Percentiles rank a stretch among this genome's conserved stretches.
Conservation (phyloP, 2,113 vertebrate genomes). For the Cyanocitta stelleri region DNA sequence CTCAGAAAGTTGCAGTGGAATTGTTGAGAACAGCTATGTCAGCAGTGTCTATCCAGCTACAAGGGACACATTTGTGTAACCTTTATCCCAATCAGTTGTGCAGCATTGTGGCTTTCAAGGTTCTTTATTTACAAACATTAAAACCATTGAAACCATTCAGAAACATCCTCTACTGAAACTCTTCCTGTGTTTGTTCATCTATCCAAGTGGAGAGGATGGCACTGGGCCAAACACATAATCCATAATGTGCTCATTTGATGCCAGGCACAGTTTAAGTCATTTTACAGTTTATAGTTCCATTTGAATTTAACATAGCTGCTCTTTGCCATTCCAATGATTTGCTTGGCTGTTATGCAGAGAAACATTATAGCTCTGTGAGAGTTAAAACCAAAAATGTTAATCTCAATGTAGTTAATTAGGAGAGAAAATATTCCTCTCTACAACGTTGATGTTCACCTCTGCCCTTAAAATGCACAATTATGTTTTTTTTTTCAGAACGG, state of each 20-base stretch:
- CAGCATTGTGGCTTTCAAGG: background rate
- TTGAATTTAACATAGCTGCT: background rate
- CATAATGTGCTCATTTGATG: background rate
- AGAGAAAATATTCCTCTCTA: background rate
- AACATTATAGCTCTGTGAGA: background rate
- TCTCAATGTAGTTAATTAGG: background rate
- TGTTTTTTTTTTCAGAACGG: background rate
- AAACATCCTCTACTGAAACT: background rate
- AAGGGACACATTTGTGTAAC: background rate
- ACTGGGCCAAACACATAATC: background rate
- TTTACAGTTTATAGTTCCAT: slow-evolving; percentile 17
- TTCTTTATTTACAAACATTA: background rate
- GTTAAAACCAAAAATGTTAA: background rate
- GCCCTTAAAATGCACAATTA: background rate
- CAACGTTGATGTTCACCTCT: background rate
- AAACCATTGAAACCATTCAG: background rate
- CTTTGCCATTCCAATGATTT: background rate
- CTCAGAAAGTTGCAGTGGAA: background rate
- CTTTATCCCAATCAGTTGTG: background rate
- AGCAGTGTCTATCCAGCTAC: background rate
- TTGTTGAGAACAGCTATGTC: background rate
- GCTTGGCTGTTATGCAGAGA: background rate
- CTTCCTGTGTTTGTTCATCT: background rate
- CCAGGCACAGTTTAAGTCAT: background rate
- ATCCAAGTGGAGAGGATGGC: background rate